Evolutionary conservation across 2,797 vertebrate genomes (phyloP), one percentile per base, ranked within the genome.

Genomic region (Poeciliopsis infans): DNA sequence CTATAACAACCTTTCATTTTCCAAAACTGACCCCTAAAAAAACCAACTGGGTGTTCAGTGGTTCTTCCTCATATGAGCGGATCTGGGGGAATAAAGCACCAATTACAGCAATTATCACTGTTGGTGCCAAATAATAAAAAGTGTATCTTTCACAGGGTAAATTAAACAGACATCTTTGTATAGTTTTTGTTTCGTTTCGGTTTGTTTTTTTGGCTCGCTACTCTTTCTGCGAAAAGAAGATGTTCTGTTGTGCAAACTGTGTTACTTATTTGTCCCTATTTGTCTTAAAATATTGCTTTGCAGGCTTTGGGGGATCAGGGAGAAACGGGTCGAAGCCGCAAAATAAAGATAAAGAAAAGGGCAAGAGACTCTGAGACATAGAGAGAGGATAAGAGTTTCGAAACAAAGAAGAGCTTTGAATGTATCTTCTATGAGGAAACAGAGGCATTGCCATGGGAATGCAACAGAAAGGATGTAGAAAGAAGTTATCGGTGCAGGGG

Each of bases 51-150:
- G 43, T 39, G 45, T 28, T 43, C 12, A n/a, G 36, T 33, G 74
- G 57, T 70, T 76, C 43, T 15, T 85, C 72, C 89, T 83, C 79
- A 72, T 82, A 49, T 77, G 73, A 88, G 74, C 75, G 73, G 10
- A 25, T 76, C 31, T 77, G 76, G 78, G 72, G 51, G 87, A 76
- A 84, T 71, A 75, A 89, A 85, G 73, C 78, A 77, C 31, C 85
- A 74, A 41, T 89, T 78, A 68, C 84, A 73, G 78, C 72, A 85
- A 87, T 88, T 83, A 85, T 87, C 74, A 82, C 79, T 68, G 74
- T 75, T 43, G 39, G 61, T 70, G 46, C 28, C 13, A 18, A 39
- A 66, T 55, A 79, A 82, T 73, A 78, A 76, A 81, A 18, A 13
- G 79, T 86, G 83, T 86, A 87, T 91, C 59, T 28, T 74, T 66